Conservation (phyloP, 1,140 invertebrate species). For the Drosophila watanabei region DNA sequence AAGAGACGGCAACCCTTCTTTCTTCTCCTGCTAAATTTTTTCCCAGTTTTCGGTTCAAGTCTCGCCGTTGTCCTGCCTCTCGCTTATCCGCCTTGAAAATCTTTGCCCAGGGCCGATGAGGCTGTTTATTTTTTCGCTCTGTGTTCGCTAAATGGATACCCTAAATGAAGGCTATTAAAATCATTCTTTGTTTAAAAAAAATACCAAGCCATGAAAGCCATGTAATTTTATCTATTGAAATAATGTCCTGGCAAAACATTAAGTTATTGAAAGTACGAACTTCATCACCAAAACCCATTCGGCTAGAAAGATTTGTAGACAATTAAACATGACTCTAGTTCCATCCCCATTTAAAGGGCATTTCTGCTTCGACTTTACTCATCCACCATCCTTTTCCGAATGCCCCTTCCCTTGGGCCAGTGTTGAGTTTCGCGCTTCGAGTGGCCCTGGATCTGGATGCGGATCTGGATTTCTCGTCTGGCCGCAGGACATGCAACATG, state of each 20-base stretch:
- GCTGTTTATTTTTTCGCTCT: slow-evolving; percentile 19
- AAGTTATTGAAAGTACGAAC: slow-evolving; percentile 5
- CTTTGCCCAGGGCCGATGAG: slow-evolving; percentile 63
- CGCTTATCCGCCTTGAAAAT: slow-evolving; percentile 73
- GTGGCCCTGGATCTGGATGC: slow-evolving; percentile 58
- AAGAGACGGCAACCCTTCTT: slow-evolving; percentile 58
- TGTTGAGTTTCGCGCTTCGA: slow-evolving; percentile 82
- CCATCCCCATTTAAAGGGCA: slow-evolving; percentile 10
- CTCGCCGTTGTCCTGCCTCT: slow-evolving; percentile 47
- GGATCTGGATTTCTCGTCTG: slow-evolving; percentile 31
- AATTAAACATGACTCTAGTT: neutral
- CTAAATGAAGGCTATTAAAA: slow-evolving; percentile 9
- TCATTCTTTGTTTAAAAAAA: neutral
- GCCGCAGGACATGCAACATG: slow-evolving; percentile 79
- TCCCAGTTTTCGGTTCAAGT: slow-evolving; percentile 31
- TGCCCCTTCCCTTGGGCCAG: slow-evolving; percentile 37
- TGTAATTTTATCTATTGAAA: slow-evolving; percentile 5
- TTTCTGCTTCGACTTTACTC: slow-evolving; percentile 22
- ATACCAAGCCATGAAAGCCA: neutral
- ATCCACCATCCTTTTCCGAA: neutral
- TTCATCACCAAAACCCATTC: slow-evolving; percentile 10
- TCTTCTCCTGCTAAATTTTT: slow-evolving; percentile 23
- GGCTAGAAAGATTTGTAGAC: slow-evolving; percentile 16
- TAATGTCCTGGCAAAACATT: slow-evolving; percentile 11
- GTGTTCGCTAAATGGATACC: slow-evolving; percentile 34